phyloP scores from a whole-genome alignment of 2,888 invertebrate species.

The Anagyrus pseudococci region DNA sequence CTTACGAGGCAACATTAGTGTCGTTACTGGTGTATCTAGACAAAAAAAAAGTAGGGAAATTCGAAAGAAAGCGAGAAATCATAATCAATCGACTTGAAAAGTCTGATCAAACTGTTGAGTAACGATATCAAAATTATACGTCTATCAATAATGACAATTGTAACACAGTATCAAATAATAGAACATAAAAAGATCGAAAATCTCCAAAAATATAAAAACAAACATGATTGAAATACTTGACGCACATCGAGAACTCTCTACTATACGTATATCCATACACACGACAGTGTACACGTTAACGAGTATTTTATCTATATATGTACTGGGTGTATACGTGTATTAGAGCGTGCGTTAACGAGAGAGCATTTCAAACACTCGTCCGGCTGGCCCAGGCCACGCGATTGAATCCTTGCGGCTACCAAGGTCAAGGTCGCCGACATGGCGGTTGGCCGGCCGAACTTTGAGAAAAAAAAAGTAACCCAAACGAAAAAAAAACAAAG shows the following conservation, averaged over 20 bases:
- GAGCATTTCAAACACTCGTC: conserved; percentile 3
- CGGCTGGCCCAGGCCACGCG: conserved; percentile 8
- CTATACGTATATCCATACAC: no score
- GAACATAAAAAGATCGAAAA: neutral
- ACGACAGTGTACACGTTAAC: no score
- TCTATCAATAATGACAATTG: neutral
- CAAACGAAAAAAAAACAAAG: conserved; percentile 16
- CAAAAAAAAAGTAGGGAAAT: neutral
- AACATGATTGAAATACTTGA: no score
- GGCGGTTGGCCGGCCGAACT: no score
- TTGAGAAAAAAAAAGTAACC: no score
- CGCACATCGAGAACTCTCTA: no score
- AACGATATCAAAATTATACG: neutral
- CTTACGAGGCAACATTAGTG: conserved; percentile 16
- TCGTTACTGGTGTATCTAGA: conserved; percentile 8
- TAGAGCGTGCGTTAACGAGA: conserved; percentile 15
- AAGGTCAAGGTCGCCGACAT: conserved; percentile 13
- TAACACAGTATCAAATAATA: no score
- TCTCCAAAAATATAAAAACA: neutral
- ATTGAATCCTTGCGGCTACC: conserved; percentile 1
- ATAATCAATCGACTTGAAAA: neutral
- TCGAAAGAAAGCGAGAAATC: conserved; percentile 3
- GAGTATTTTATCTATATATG: neutral
- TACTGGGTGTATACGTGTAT: neutral
- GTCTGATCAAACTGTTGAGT: neutral